phyloP scores from a whole-genome alignment of 2,888 invertebrate genomes.

The Xestobium rufovillosum region DNA sequence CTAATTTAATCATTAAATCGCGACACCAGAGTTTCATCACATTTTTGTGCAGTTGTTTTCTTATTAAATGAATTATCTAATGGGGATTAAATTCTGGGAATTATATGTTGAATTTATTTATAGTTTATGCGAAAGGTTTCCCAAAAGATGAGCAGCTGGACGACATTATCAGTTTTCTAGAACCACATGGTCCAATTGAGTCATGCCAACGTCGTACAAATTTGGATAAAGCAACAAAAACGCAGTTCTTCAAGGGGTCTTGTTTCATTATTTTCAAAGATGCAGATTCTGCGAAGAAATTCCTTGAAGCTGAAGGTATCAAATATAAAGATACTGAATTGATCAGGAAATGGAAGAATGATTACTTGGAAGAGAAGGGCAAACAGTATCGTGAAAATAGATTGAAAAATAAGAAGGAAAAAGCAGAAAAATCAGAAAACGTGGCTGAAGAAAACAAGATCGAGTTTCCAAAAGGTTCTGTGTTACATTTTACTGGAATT shows the following conservation, averaged over 20 bases:
- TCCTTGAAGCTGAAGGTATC: slow-evolving; percentile 56
- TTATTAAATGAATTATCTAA: no score
- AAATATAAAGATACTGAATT: slow-evolving; percentile 64
- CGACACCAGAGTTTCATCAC: no score
- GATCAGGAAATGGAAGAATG: slow-evolving; percentile 61
- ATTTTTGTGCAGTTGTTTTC: no score
- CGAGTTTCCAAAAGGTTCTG: slow-evolving; percentile 63
- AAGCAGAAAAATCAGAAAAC: slow-evolving; percentile 39
- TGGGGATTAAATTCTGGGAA: no score
- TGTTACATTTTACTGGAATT: slow-evolving; percentile 62
- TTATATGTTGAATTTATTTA: no score
- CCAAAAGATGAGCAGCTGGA: slow-evolving; percentile 59
- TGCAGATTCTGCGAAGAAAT: slow-evolving; percentile 71
- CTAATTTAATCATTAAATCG: no score
- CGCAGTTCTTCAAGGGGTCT: slow-evolving; percentile 79
- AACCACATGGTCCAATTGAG: slow-evolving; percentile 54
- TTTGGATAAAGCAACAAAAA: slow-evolving; percentile 55
- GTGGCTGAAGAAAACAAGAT: slow-evolving; percentile 37
- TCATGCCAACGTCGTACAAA: slow-evolving; percentile 58
- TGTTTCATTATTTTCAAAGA: slow-evolving; percentile 82
- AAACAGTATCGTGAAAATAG: slow-evolving; percentile 54
- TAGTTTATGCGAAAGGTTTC: slow-evolving; percentile 82
- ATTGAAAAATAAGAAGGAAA: slow-evolving; percentile 51
- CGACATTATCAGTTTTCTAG: slow-evolving; percentile 66
- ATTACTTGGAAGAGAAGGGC: slow-evolving; percentile 59